Percentiles rank a stretch among this genome's conserved stretches.
Evolutionary conservation across 2,888 invertebrate species (phyloP).

Genomic region (Pachycephus smyrnensis): DNA sequence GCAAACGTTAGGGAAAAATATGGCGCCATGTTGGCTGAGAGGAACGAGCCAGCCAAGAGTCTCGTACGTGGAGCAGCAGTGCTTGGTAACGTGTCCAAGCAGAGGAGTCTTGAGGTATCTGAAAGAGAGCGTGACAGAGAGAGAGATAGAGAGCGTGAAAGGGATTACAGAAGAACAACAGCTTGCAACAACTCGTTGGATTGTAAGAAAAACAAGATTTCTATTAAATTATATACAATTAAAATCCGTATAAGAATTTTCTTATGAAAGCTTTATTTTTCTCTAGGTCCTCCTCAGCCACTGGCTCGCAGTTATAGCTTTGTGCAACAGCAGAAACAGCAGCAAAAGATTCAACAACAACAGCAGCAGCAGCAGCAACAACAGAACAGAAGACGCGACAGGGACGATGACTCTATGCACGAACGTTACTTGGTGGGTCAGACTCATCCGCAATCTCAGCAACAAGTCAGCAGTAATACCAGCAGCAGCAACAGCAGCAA

Average conservation of each 20-base stretch:
- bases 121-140: slow-evolving; percentile 66
- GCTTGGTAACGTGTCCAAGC: slow-evolving; percentile 62
- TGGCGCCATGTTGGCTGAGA: slow-evolving; percentile 52
- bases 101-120: slow-evolving; percentile 68
- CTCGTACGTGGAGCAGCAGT: slow-evolving; percentile 56
- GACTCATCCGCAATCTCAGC: slow-evolving; percentile 60
- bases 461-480: slow-evolving; percentile 57
- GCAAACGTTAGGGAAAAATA: slow-evolving; percentile 58
- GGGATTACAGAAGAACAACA: slow-evolving; percentile 61
- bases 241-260: neutral
- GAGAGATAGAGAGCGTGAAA: slow-evolving; percentile 48
- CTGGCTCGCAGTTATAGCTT: slow-evolving; percentile 73
- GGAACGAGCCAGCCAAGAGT: slow-evolving; percentile 63
- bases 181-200: slow-evolving; percentile 65
- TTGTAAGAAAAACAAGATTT: slow-evolving; percentile 38
- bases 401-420: slow-evolving; percentile 85
- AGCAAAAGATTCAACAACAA: slow-evolving; percentile 64
- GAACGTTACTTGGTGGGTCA: slow-evolving; percentile 76
- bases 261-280: neutral
- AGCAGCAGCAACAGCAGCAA: slow-evolving; percentile 57
- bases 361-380: slow-evolving; percentile 50
- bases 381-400: slow-evolving; percentile 66
- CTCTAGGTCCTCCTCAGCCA: slow-evolving; percentile 65
- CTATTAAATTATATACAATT: neutral
- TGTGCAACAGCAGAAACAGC: slow-evolving; percentile 61